Evolutionary conservation across 1,140 invertebrate species (phyloP), one percentile per base, ranked within the genome.

Genomic region (Heliconius hermathena): DNA sequence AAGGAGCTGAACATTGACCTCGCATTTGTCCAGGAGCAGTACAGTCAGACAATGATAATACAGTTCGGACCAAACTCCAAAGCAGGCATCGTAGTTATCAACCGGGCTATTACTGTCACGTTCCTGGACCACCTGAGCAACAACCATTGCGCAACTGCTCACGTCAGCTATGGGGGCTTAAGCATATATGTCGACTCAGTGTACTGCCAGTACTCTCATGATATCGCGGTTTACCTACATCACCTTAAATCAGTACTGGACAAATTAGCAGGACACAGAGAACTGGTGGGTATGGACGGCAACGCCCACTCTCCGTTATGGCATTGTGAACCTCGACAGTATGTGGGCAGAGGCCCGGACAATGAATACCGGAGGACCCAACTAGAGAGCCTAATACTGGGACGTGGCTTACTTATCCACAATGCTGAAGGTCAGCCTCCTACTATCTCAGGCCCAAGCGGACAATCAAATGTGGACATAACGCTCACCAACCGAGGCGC

Each of bases 121-220:
- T n/a, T 74, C 26, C 72, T 82, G 9, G 16, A 52, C 0, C 77
- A 85, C 18, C 60, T 85, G 3, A 73, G 70, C 9, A 81, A 49
- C 9, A 49, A 70, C 18, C 70, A 79, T 49, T 78, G 81, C 11
- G 9, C 71, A 3, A 78, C 79, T 0, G 76, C 36, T 1, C 72
- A 74, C 29, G n/a, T 81, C 0, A 20, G 13, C 13, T 1, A 22
- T 9, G 8, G 36, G 20, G 38, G 2, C 26, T 1, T 29, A 33
- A 38, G 9, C 57, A 13, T 81, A 2, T 57, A 79, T 36, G n/a
- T 84, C 6, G 29, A 81, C 1, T 82, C 79, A 1, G 79, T 79
- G 1, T 85, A 85, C 49, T 85, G 78, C 46, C 79, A 85, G 41
- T 83, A 83, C 71, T 76, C 76, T 5, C 60, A 84, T 4, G 75